Base-by-base conservation (phyloP, 1,140 invertebrate genomes). In the Coptotermes formosanus region DNA sequence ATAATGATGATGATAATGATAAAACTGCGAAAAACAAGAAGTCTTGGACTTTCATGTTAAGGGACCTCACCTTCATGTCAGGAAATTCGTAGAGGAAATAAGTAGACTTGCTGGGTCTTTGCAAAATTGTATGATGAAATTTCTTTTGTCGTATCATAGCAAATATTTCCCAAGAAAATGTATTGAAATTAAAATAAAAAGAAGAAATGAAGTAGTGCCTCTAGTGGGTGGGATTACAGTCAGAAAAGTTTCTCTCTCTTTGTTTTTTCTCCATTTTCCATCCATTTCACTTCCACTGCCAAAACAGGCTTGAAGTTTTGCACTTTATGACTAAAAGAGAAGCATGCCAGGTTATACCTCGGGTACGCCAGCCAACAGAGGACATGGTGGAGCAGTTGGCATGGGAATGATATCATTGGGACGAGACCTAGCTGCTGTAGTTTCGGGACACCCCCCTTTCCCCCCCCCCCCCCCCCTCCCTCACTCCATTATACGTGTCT, bases 341-440 rank as follows among this genome's bases (percentile, higher is more conserved):
- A 30, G 64, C 64, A 75, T n/a, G n/a, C 64, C 25, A 30, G 64
- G 25, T 30, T 75, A 75, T 75, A 30, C 64, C 7, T 2, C n/a
- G 64, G 64, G 25, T 75, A 75, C 12, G 6, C 3, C 64, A 75
- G 64, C 64, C n/a, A 75, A 7, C 30, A 75, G 25, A 30, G 64
- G 64, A 75, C 64, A 75, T 75, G 64, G 64, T n/a, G 64, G n/a
- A 14, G 64, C 64, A 75, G 64, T 75, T 75, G 8, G 64, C 64
- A 75, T 75, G 64, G 64, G 64, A 75, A 75, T 75, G 64, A 16
- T 75, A 75, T 75, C 64, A 75, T 75, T 75, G 64, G 64, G n/a
- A 75, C 64, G 14, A 75, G n/a, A 75, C 64, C 2, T n/a, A n/a
- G 64, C 64, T 75, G 25, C 64, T 75, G 7, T 25, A 75, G 64